Evolutionary conservation across 2,888 invertebrate species (phyloP).

Genomic region (Pandemis cinnamomeana): DNA sequence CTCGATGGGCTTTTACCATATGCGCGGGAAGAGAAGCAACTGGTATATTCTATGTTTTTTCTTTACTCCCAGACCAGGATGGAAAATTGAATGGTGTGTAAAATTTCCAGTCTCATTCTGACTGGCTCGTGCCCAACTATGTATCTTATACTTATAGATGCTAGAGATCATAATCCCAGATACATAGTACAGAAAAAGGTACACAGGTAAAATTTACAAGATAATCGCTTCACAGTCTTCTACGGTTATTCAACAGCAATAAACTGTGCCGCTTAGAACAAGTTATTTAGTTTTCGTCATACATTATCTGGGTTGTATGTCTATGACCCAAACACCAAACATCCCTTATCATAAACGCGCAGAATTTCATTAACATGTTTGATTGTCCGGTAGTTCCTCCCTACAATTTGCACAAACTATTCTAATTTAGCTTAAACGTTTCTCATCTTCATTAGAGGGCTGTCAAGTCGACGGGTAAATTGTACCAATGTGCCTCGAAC

Average conservation of each 20-base stretch:
- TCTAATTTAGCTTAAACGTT: slow-evolving; percentile 64
- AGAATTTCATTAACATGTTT: slow-evolving; percentile 41
- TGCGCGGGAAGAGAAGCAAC: too few species aligned
- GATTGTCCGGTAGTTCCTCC: slow-evolving; percentile 39
- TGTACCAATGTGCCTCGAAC: slow-evolving; percentile 17
- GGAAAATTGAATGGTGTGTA: too few species aligned
- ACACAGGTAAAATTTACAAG: too few species aligned
- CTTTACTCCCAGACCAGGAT: too few species aligned
- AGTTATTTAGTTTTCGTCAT: background rate
- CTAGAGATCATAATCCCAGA: too few species aligned
- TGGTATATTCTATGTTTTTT: too few species aligned
- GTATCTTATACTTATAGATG: too few species aligned
- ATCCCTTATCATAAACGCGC: slow-evolving; percentile 33
- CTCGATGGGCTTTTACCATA: too few species aligned
- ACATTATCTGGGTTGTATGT: background rate
- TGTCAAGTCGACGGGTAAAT: slow-evolving; percentile 50
- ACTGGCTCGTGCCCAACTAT: too few species aligned
- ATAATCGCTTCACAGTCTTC: too few species aligned
- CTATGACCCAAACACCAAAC: slow-evolving; percentile 17
- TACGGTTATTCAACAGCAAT: background rate
- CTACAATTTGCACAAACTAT: slow-evolving; percentile 59
- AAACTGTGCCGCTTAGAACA: background rate
- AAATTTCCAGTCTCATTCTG: too few species aligned
- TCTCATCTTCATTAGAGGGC: slow-evolving; percentile 57
- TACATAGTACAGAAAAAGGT: too few species aligned